Conservation (phyloP, 2,113 vertebrate species). For the Oreotragus oreotragus region DNA sequence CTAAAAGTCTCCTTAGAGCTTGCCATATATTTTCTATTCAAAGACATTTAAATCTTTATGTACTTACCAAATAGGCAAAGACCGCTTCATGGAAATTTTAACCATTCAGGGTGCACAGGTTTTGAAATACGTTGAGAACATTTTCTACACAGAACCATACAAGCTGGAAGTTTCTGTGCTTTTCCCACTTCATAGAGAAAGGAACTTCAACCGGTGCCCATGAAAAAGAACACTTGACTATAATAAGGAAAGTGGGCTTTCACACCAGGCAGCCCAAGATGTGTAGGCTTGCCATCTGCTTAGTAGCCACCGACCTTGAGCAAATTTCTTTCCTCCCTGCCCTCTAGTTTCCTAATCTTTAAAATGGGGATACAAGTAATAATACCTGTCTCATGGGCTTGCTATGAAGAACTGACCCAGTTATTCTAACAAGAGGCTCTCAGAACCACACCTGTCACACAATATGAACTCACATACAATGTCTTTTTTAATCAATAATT, state of each 20-base stretch:
- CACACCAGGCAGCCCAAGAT: background rate
- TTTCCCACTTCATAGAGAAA: too few species aligned
- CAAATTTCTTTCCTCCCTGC: background rate
- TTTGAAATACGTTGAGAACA: background rate
- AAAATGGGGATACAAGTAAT: background rate
- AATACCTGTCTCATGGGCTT: rapidly evolving
- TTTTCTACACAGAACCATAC: background rate
- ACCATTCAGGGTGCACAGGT: conserved; percentile 25
- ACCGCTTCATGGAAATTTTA: conserved; percentile 50
- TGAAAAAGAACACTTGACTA: background rate
- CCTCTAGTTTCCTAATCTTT: background rate
- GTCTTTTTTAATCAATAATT: background rate
- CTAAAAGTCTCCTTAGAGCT: conserved; percentile 47
- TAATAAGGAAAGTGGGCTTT: background rate
- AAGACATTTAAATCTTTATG: conserved; percentile 71
- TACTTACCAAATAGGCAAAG: conserved; percentile 66
- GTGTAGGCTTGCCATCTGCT: background rate
- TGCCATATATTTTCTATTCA: conserved; percentile 62
- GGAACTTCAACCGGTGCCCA: rapidly evolving
- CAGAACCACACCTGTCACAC: background rate
- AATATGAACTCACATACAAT: rapidly evolving
- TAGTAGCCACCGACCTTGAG: background rate
- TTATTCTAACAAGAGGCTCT: background rate
- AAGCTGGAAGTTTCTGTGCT: background rate
- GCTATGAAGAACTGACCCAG: rapidly evolving